Evolutionary conservation across 2,797 vertebrate genomes (phyloP).

Genomic region (Lateolabrax maculatus): DNA sequence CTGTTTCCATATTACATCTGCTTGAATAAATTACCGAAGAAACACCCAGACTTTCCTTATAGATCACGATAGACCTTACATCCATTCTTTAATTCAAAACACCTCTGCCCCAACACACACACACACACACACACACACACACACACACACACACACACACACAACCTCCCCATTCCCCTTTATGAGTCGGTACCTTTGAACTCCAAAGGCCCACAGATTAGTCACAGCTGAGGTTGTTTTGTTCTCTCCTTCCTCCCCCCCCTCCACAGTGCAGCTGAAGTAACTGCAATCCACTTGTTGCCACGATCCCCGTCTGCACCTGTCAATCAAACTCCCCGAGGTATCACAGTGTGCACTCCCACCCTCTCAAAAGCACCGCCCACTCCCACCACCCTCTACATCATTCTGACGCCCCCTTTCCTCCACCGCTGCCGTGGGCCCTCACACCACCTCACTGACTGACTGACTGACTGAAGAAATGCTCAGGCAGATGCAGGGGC

Average conservation of each 20-base stretch:
- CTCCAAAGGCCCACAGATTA: slow-evolving; percentile 65
- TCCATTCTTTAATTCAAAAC: slow-evolving; percentile 46
- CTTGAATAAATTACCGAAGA: slow-evolving; percentile 42
- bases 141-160: slow-evolving; percentile 18
- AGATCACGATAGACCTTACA: slow-evolving; percentile 43
- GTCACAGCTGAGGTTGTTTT: slow-evolving; percentile 74
- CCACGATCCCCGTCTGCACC: slow-evolving; percentile 76
- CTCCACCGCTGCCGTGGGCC: slow-evolving; percentile 1
- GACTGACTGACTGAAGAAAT: slow-evolving; percentile 33
- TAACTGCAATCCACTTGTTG: slow-evolving; percentile 85
- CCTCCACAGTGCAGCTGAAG: slow-evolving; percentile 66
- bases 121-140: slow-evolving; percentile 21
- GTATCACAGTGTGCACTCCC: slow-evolving; percentile 30
- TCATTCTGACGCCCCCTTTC: slow-evolving; percentile 48
- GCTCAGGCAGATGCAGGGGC: slow-evolving; percentile 62
- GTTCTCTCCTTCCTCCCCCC: background rate
- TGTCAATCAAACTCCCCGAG: slow-evolving; percentile 77
- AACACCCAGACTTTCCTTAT: slow-evolving; percentile 28
- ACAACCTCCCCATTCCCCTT: slow-evolving; percentile 34
- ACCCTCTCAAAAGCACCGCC: slow-evolving; percentile 11
- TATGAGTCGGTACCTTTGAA: slow-evolving; percentile 67
- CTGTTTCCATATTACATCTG: slow-evolving; percentile 37
- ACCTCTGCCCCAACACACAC: slow-evolving; percentile 26
- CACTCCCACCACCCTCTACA: slow-evolving; percentile 47
- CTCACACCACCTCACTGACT: slow-evolving; percentile 17